phyloP scores from a whole-genome alignment of 2,113 vertebrate species.

The Penelope pileata region DNA sequence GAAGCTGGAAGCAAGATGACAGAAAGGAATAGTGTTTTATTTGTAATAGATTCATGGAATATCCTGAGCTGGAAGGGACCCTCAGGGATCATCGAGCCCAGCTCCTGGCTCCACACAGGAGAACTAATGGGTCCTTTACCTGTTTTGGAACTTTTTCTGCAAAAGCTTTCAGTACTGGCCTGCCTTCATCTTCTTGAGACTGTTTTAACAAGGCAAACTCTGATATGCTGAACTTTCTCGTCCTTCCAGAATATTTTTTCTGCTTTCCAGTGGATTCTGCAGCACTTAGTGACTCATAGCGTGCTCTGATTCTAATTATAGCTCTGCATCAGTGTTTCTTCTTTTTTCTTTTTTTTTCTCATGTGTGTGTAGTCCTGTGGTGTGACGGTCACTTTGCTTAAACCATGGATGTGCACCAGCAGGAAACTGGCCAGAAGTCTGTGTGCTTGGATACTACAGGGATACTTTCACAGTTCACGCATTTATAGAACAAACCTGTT shows the following conservation, averaged over 20 bases:
- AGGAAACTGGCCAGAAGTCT: background rate
- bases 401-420: background rate
- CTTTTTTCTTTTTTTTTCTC: accelerated
- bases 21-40: background rate
- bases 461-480: background rate
- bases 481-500: background rate
- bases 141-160: background rate
- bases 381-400: background rate
- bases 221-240: background rate
- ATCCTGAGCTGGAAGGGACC: too few relatives aligned
- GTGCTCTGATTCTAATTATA: background rate
- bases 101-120: too few relatives aligned
- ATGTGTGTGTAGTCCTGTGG: background rate
- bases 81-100: too few relatives aligned
- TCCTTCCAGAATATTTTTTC: background rate
- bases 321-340: background rate
- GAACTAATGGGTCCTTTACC: background rate
- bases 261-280: background rate
- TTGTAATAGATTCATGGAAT: too few relatives aligned
- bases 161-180: background rate
- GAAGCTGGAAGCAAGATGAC: background rate
- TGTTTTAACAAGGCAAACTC: background rate
- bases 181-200: background rate
- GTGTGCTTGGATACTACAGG: accelerated
- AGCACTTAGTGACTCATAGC: background rate